Base-by-base conservation (phyloP, 2,113 vertebrate genomes). In the Rhea pennata region DNA sequence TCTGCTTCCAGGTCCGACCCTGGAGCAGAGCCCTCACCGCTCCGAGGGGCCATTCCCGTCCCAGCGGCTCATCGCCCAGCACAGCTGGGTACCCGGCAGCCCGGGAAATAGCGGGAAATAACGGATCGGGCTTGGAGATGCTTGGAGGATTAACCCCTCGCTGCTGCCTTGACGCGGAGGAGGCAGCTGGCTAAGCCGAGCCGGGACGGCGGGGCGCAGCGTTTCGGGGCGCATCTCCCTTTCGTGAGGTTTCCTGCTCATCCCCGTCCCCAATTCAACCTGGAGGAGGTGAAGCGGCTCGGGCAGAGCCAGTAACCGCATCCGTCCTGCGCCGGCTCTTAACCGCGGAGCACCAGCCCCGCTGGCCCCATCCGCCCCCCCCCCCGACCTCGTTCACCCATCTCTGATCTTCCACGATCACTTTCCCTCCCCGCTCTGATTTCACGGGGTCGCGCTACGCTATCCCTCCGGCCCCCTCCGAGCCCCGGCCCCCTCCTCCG, bases 261-360 rank as follows among this genome's bases (percentile, higher is more conserved):
- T 56, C 54, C 27, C 2, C 36, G 6, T 5, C 8, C 80, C 80
- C 33, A 15, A 0, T 3, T 19, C 17, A 2, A 2, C 29, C 31
- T 44, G 3, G 29, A 29, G 56, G 23, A 10, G 54, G 8, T 6
- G 65, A 64, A 3, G 21, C 39, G 17, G 2, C 51, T 7, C 6
- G 22, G 51, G n/a, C 70, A 91, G 76, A 77, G 72, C 12, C 76
- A 12, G 53, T 15, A 86, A 36, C 83, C 36, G 14, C 36, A 15
- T 3, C 39, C 36, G 6, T 36, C 29, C 40, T 1, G 40, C n/a
- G 7, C 1, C 84, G 3, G 66, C 29, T 85, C 71, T 33, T 8
- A 13, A 11, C 4, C 0, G 0, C 31, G 27, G 12, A 12, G 10
- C 0, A 0, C 6, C 1, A 2, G 7, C 44, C 33, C 36, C 69